These are phyloP conservation scores for Dissostichus mawsoni DNA, from an alignment of 2,113 vertebrate species.

Conservation along the genomic window DNA sequence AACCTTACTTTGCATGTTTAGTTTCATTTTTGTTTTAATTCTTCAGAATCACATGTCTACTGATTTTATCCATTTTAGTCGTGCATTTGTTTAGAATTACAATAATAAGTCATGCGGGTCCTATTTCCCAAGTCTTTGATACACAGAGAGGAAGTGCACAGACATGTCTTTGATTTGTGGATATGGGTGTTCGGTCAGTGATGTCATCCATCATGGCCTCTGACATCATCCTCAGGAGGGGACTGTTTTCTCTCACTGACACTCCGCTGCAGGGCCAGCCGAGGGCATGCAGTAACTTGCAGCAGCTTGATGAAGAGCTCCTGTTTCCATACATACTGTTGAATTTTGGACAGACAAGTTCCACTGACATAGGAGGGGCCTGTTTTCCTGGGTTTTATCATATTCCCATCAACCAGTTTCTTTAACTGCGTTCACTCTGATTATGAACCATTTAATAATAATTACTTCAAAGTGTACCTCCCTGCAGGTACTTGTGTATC, in stretches of 20 bases:
- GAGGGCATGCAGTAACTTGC: slow-evolving; percentile 54
- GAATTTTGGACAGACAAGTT: slow-evolving; percentile 24
- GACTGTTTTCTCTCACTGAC: slow-evolving; percentile 68
- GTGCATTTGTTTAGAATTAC: not conserved
- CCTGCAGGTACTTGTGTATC: slow-evolving; percentile 28
- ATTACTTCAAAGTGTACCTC: slow-evolving; percentile 7
- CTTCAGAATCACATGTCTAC: not conserved
- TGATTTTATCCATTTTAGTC: not conserved
- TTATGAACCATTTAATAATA: slow-evolving; percentile 3
- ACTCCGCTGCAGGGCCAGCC: slow-evolving; percentile 39
- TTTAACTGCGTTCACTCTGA: not conserved
- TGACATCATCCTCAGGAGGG: slow-evolving; percentile 67
- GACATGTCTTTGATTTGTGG: slow-evolving; percentile 50
- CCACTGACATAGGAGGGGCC: slow-evolving; percentile 44
- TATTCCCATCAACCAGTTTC: slow-evolving; percentile 1
- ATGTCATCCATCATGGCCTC: slow-evolving; percentile 68
- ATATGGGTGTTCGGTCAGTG: slow-evolving; percentile 57
- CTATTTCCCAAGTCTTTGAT: not conserved
- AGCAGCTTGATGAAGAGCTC: slow-evolving; percentile 26
- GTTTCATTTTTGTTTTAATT: not conserved
- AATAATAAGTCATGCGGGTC: not conserved
- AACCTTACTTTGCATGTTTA: not conserved
- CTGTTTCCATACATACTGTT: slow-evolving; percentile 22
- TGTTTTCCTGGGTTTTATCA: not conserved
- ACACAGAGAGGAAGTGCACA: slow-evolving; percentile 37